A percentile compares a stretch with the other conserved stretches of the same genome.
Conservation (phyloP, 1,140 invertebrate species). For the Portunus trituberculatus region DNA sequence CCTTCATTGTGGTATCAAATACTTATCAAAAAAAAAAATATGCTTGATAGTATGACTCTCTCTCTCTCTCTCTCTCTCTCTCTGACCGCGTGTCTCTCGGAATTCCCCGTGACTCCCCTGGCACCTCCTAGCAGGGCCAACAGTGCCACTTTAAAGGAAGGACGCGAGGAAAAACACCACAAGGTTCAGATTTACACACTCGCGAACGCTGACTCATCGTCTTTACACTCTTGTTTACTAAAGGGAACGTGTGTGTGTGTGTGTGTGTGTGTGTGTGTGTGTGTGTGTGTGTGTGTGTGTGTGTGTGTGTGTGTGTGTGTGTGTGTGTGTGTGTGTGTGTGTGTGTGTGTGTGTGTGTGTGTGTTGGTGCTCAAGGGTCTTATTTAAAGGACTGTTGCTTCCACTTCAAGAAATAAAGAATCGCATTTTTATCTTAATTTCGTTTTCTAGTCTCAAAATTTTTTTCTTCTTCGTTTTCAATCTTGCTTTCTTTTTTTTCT, state of each 20-base stretch:
- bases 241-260: neutral
- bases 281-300: conserved; percentile 59
- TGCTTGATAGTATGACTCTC: neutral
- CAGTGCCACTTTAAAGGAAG: neutral
- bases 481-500: neutral
- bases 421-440: neutral
- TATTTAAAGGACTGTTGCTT: too few species aligned
- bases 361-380: neutral
- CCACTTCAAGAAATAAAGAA: too few species aligned
- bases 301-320: conserved; percentile 43
- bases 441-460: neutral
- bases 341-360: conserved; percentile 51
- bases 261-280: conserved; percentile 56
- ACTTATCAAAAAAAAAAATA: neutral
- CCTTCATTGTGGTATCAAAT: neutral
- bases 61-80: conserved; percentile 31
- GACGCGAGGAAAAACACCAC: neutral
- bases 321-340: conserved; percentile 47
- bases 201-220: neutral
- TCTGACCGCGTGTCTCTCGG: neutral
- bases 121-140: neutral
- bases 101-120: neutral
- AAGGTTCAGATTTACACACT: neutral
- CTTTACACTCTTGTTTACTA: neutral
- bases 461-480: neutral